Conservation (phyloP, 1,140 invertebrate genomes). For the Leptinotarsa texana region DNA sequence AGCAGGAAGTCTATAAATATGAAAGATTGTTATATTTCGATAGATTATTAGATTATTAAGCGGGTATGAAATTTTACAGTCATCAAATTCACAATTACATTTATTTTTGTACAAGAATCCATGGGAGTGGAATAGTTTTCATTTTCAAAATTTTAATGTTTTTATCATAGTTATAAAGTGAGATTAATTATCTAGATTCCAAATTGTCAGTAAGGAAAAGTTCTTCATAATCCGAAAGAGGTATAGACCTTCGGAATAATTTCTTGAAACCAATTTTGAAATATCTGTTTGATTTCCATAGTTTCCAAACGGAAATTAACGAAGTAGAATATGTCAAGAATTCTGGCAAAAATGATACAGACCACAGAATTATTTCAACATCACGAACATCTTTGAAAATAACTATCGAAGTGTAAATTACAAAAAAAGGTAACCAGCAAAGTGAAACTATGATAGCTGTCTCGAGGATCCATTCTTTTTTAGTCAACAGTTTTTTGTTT, state of each 20-base stretch:
- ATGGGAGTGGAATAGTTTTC: no score
- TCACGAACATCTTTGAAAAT: conserved; percentile 6
- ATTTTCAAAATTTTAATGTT: no score
- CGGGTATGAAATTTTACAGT: no score
- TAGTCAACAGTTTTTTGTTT: background rate
- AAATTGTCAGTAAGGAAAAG: background rate
- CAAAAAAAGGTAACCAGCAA: conserved; percentile 26
- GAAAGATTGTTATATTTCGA: no score
- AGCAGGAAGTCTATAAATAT: no score
- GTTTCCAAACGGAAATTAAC: conserved; percentile 20
- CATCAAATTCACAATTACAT: no score
- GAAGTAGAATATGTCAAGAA: conserved; percentile 29
- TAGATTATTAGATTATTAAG: no score
- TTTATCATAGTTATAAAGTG: no score
- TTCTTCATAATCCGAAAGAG: conserved; percentile 13
- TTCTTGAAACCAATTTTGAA: conserved; percentile 31
- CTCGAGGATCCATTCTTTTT: background rate
- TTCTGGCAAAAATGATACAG: conserved; percentile 21
- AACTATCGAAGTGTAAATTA: conserved; percentile 27
- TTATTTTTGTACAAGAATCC: no score
- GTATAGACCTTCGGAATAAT: conserved; percentile 12
- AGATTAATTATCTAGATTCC: no score
- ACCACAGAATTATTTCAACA: conserved; percentile 20
- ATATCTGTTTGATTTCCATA: conserved; percentile 29
- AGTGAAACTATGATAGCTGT: conserved; percentile 16